Base-by-base conservation (phyloP, 2,888 invertebrate genomes). In the Oxyteleia sp. region DNA sequence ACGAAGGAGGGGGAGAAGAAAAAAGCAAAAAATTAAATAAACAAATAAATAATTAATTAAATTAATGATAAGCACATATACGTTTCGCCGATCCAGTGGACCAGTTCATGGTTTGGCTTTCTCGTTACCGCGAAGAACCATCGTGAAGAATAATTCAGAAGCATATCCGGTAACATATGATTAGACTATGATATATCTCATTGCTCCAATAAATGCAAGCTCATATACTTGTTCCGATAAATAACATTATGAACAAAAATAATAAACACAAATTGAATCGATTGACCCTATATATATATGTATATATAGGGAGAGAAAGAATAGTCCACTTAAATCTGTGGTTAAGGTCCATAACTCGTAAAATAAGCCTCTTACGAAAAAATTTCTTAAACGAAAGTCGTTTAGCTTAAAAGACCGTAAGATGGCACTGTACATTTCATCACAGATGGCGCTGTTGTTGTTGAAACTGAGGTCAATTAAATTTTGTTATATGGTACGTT, bases 81-180 rank as follows among this genome's bases (percentile, higher is more conserved):
- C 69, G 68, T 38, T 55, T 82, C 82, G 82, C 82, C 82, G 78
- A 66, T 78, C 74, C 63, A 79, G 45, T 79, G 83, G 74, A 83
- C 79, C 79, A 79, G 72, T 68, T 79, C 63, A 59, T 63, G 79
- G 55, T 63, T 75, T 78, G 72, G 63, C 75, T 81, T 80, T 78
- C 71, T 83, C 72, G 53, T 76, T 78, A 78, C 53, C 79, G 61
- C 75, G 66, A 55, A 63, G 49, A 79, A 80, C 64, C 68, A 75
- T 57, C 76, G 78, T 84, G 72, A 64, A 81, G 59, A 74, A 68
- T 88, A 89, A 86, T 87, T 89, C 87, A 84, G 82, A 90, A 89
- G 91, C 92, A 92, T 92, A 92, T 92, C 92, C 89, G 88, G 85
- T 89, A 87, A 90, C 87, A 91, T 92, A 91, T 90, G 88, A 92